Evolutionary conservation across 92 coral and sea anemone species (phyloP).

Genomic region (Zoanthus sociatus): DNA sequence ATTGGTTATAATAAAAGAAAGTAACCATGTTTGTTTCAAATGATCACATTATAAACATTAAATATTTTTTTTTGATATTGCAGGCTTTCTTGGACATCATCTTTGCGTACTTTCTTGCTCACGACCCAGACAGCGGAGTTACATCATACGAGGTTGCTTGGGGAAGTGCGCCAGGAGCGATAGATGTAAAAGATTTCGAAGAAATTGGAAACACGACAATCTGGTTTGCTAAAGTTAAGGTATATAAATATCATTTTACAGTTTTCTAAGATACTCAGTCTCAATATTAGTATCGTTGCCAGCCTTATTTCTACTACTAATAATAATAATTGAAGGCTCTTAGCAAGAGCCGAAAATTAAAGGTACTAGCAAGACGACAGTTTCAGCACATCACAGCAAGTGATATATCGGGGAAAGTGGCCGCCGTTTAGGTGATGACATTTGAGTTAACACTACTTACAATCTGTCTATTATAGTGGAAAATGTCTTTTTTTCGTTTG

Average conservation of each 20-base stretch:
- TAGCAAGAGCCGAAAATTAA: too few species aligned
- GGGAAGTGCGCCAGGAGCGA: conserved; percentile 91
- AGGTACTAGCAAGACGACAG: too few species aligned
- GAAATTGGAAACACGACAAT: conserved; percentile 92
- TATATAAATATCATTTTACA: neutral
- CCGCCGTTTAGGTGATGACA: too few species aligned
- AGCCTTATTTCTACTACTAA: too few species aligned
- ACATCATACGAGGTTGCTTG: conserved; percentile 96
- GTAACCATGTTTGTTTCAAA: neutral
- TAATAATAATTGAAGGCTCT: too few species aligned
- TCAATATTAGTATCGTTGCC: too few species aligned
- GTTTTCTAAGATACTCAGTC: too few species aligned
- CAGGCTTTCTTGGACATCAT: conserved; percentile 87
- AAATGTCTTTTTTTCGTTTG: neutral
- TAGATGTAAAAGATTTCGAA: conserved; percentile 77
- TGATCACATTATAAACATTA: neutral
- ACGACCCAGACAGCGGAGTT: conserved; percentile 90
- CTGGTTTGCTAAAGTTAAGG: conserved; percentile 88
- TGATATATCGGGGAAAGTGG: too few species aligned
- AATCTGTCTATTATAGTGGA: neutral
- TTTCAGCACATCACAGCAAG: too few species aligned
- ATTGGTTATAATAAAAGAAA: too few species aligned
- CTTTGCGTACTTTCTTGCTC: conserved; percentile 86
- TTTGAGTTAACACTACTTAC: too few species aligned
- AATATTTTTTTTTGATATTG: neutral